Base-by-base conservation (phyloP, 2,113 vertebrate species). In the Scomber scombrus region DNA sequence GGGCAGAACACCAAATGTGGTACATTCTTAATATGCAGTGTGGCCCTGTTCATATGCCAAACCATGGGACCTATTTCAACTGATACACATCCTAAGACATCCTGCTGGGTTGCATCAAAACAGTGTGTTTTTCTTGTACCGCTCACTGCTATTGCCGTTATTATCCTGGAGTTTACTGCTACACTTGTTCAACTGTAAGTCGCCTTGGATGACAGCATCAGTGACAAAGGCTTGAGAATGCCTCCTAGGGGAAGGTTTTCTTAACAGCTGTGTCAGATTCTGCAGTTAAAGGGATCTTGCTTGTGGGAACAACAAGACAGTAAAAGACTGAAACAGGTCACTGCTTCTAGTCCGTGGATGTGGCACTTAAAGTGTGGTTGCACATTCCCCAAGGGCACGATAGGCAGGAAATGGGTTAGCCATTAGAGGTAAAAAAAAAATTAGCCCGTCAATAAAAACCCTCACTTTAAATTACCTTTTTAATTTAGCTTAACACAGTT, bases 181-280 rank as follows among this genome's bases (percentile, higher is more conserved):
- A 16, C 21, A 50, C 51, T 47, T 26, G 26, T 13, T 81, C 51
- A 23, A 1, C 31, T 26, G 67, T 15, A 58, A 71, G 7, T 52
- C 14, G 15, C 55, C 52, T 16, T 8, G 64, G 51, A 26, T 75
- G 77, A 71, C 67, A 57, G 72, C n/a, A 1, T 62, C 76, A 9
- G n/a, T 31, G 54, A 58, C 64, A 77, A 31, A 1, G 34, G 51
- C 23, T 51, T 45, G 43, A 64, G 11, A 77, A 18, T 13, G 23
- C 19, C 54, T 79, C 69, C 71, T n/a, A 1, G 5, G 75, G 71
- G 68, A 45, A 23, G 18, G 15, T 13, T 58, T 34, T 16, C 50
- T 21, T 69, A 66, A 71, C 64, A 23, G 70, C 80, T 54, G 54
- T 66, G 69, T 78, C 68, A 80, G 76, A 75, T 40, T 75, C 54